A percentile compares a stretch with the other conserved stretches of the same genome.
phyloP scores from a whole-genome alignment of 2,797 vertebrate genomes.

The Varecia variegata region DNA sequence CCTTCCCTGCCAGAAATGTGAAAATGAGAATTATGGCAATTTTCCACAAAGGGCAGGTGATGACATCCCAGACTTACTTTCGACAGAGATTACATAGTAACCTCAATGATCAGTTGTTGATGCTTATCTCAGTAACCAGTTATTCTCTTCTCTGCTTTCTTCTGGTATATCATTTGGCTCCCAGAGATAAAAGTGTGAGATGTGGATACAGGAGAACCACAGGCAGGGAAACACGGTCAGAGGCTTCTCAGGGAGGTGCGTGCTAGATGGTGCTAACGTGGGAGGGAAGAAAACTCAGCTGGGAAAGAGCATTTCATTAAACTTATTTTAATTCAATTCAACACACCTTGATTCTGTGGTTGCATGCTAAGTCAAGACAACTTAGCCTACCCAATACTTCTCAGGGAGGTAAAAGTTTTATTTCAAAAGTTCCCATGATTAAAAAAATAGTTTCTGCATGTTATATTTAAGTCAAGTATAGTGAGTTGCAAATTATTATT shows the following conservation, averaged over 20 bases:
- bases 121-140: neutral
- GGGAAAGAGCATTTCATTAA: neutral
- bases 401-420: neutral
- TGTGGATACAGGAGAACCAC: neutral
- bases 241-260: fast-evolving
- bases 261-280: neutral
- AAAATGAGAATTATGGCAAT: neutral
- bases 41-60: neutral
- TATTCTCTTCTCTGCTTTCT: neutral
- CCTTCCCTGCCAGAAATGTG: neutral
- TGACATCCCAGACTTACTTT: neutral
- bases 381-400: neutral
- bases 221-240: neutral
- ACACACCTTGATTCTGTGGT: neutral
- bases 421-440: neutral
- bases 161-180: neutral
- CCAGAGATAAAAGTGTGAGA: neutral
- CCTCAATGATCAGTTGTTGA: neutral
- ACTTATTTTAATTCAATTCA: neutral
- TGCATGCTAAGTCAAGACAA: neutral
- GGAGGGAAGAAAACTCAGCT: neutral
- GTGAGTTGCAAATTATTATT: neutral
- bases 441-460: neutral
- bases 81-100: neutral
- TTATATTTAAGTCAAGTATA: neutral